Evolutionary conservation across 2,113 vertebrate species (phyloP), one percentile per base, ranked within the genome.

Genomic region (Neoarius graeffei): DNA sequence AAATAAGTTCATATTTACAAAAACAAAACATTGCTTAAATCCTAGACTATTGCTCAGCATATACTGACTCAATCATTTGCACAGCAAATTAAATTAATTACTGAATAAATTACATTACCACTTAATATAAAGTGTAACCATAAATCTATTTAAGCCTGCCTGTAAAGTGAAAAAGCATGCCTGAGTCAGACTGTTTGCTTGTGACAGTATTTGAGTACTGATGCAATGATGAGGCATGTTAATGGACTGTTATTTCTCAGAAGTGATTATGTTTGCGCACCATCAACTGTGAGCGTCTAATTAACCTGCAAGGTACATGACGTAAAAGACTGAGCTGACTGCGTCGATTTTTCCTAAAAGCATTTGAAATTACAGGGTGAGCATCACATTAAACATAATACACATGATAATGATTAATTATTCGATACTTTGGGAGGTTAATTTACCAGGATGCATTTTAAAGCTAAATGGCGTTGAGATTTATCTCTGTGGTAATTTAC

Each of bases 61-160:
- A 25, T 23, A 30, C 20, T 82, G 30, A 62, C 30, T 27, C 13
- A 79, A 80, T 56, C 52, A 87, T 89, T 85, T 89, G 85, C 85
- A 89, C 69, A 87, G 85, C 66, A 90, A 89, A 90, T 87, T 56
- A 85, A 88, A 73, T 79, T 3, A 82, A 62, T 71, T n/a, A 54
- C 54, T 1, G n/a, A n/a, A 76, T 71, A n/a, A 91, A 79, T 85
- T 30, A 89, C 85, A 71, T 69, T 19, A 86, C 27, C 82, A 86
- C 81, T 87, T 89, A 88, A 88, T 90, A 90, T 89, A 84, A 91
- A 91, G 85, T 91, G 87, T 86, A 73, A 89, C 77, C 35, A 20
- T 27, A 88, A 85, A 85, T 17, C 56, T 76, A 69, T 69, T 73
- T 48, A 57, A 25, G n/a, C 35, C 60, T 89, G 52, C 9, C 69